These are phyloP conservation scores for Triplophysa dalaica DNA, from an alignment of 2,113 vertebrate species.

Conservation along the genomic window DNA sequence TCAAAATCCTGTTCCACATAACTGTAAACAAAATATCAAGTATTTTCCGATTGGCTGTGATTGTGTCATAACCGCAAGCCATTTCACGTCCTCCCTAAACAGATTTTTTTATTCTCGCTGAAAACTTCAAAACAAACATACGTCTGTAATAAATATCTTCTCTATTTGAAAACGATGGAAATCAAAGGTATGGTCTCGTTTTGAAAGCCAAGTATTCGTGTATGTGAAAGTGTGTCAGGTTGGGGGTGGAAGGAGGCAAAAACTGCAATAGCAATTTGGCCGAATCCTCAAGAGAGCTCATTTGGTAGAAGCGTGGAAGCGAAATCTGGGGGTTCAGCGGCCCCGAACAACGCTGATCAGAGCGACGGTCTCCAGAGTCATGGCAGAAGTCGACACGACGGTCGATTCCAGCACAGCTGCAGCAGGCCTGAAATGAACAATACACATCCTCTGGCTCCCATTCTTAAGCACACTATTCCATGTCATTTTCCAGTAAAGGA, in stretches of 20 bases:
- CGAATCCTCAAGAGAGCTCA: constrained; percentile 12
- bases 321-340: neutral
- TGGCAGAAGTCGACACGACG: neutral
- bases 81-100: too few relatives aligned
- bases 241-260: neutral
- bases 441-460: constrained; percentile 5
- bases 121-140: too few relatives aligned
- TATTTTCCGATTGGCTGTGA: too few relatives aligned
- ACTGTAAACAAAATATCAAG: too few relatives aligned
- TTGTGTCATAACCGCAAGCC: too few relatives aligned
- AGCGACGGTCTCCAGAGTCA: constrained; percentile 20
- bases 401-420: constrained; percentile 31
- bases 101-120: too few relatives aligned
- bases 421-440: constrained; percentile 26
- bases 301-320: constrained; percentile 27
- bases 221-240: neutral
- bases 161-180: too few relatives aligned
- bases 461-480: constrained; percentile 17
- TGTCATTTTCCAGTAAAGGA: constrained; percentile 25
- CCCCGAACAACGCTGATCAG: constrained; percentile 28
- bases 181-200: neutral
- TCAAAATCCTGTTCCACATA: too few relatives aligned
- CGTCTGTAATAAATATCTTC: too few relatives aligned
- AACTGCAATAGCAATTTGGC: neutral
- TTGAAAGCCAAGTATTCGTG: neutral